These are phyloP conservation scores for Catocala nupta DNA, from an alignment of 2,888 invertebrate species.

Conservation along the genomic window DNA sequence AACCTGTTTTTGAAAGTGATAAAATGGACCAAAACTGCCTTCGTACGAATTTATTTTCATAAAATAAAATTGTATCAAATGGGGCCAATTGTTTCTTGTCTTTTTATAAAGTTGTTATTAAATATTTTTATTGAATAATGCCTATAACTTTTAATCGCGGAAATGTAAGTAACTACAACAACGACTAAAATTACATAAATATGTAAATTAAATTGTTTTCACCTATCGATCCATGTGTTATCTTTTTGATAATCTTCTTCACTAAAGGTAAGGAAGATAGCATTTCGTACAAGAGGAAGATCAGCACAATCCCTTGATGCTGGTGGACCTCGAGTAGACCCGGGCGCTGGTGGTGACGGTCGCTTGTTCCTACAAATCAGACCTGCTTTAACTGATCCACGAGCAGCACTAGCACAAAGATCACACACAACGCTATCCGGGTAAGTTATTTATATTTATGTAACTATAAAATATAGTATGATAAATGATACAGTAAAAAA, in stretches of 20 bases:
- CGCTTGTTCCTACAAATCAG: slow-evolving; percentile 80
- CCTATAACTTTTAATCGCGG: slow-evolving; percentile 81
- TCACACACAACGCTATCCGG: slow-evolving; percentile 84
- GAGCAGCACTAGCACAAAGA: slow-evolving; percentile 71
- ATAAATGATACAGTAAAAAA: no score
- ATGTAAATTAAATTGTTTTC: slow-evolving; percentile 28
- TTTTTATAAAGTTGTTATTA: slow-evolving; percentile 58
- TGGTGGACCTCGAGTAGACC: slow-evolving; percentile 64
- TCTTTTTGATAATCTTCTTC: slow-evolving; percentile 24
- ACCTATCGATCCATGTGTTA: slow-evolving; percentile 20
- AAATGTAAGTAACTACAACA: slow-evolving; percentile 72
- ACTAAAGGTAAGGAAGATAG: slow-evolving; percentile 78
- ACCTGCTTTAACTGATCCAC: slow-evolving; percentile 79
- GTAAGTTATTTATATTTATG: slow-evolving; percentile 52
- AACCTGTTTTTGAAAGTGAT: slow-evolving; percentile 47
- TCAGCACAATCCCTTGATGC: slow-evolving; percentile 83
- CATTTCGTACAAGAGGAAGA: slow-evolving; percentile 81
- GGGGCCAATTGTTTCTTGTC: slow-evolving; percentile 69
- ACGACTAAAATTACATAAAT: slow-evolving; percentile 32
- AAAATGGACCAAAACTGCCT: slow-evolving; percentile 78
- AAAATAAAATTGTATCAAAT: slow-evolving; percentile 59
- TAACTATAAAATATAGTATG: no score
- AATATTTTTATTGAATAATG: slow-evolving; percentile 67
- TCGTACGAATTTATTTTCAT: slow-evolving; percentile 77
- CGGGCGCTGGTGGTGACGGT: slow-evolving; percentile 74